Evolutionary conservation across 2,113 vertebrate species (phyloP).

Genomic region (Amphilophus citrinellus): DNA sequence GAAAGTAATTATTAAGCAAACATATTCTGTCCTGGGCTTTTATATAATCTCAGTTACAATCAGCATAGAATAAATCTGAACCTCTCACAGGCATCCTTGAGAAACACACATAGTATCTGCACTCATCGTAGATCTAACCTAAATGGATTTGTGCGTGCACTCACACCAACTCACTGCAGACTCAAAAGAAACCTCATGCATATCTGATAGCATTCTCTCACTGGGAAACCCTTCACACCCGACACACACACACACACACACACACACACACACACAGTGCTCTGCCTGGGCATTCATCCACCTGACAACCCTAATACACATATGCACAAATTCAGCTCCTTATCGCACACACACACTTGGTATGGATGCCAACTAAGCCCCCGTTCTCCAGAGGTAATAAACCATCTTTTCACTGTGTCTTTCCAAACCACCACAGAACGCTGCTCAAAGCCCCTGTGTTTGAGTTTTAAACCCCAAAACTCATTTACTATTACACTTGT

Average conservation of each 20-base stretch:
- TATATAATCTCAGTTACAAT: conserved; percentile 3
- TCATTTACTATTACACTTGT: conserved; percentile 57
- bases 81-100: neutral
- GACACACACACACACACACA: neutral
- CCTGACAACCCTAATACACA: conserved; percentile 32
- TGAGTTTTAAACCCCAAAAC: conserved; percentile 61
- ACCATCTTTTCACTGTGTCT: conserved; percentile 63
- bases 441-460: conserved; percentile 49
- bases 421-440: conserved; percentile 64
- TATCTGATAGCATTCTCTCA: conserved; percentile 23
- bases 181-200: conserved; percentile 9
- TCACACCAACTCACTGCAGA: neutral
- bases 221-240: neutral
- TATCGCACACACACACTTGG: conserved; percentile 52
- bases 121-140: neutral
- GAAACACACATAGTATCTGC: neutral
- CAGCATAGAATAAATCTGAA: neutral
- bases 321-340: conserved; percentile 36
- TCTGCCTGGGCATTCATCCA: conserved; percentile 49
- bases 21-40: neutral
- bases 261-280: conserved; percentile 4
- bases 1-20: neutral
- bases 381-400: conserved; percentile 80
- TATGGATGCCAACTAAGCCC: conserved; percentile 63
- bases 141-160: conserved; percentile 4